These are phyloP conservation scores for Cinara cedri DNA, from an alignment of 2,888 invertebrate genomes.

Conservation along the genomic window DNA sequence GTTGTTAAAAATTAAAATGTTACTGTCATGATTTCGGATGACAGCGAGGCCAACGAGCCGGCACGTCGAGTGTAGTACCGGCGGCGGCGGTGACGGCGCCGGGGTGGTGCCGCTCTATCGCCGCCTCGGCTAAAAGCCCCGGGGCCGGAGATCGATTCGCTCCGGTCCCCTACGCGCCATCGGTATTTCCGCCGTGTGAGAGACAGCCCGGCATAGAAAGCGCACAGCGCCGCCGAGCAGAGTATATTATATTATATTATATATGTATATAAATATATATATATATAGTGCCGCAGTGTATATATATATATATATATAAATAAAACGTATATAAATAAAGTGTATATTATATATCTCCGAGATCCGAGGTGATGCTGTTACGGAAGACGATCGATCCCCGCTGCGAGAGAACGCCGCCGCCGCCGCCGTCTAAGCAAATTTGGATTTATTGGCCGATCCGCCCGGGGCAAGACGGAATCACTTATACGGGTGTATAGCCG, in stretches of 20 bases:
- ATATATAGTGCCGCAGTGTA: not conserved
- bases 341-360: no score
- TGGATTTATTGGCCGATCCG: conserved; percentile 54
- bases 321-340: not conserved
- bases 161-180: conserved; percentile 3
- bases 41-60: conserved; percentile 55
- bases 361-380: not conserved
- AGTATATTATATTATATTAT: not conserved
- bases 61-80: not conserved
- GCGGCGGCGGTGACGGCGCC: not conserved
- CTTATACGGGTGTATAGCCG: conserved; percentile 17
- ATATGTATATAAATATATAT: not conserved
- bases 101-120: conserved; percentile 37
- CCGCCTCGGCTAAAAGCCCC: conserved; percentile 53
- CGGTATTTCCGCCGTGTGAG: conserved; percentile 9
- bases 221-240: no score
- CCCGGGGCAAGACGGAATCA: conserved; percentile 31
- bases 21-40: conserved; percentile 57
- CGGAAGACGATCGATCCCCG: conserved; percentile 36
- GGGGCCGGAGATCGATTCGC: conserved; percentile 43
- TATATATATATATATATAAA: not conserved
- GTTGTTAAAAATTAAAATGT: conserved; percentile 57
- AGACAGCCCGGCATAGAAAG: not conserved
- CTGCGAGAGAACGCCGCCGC: not conserved
- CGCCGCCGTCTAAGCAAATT: conserved; percentile 44